Evolutionary conservation across 2,113 vertebrate genomes (phyloP).

Genomic region (Sapayoa aenigma): DNA sequence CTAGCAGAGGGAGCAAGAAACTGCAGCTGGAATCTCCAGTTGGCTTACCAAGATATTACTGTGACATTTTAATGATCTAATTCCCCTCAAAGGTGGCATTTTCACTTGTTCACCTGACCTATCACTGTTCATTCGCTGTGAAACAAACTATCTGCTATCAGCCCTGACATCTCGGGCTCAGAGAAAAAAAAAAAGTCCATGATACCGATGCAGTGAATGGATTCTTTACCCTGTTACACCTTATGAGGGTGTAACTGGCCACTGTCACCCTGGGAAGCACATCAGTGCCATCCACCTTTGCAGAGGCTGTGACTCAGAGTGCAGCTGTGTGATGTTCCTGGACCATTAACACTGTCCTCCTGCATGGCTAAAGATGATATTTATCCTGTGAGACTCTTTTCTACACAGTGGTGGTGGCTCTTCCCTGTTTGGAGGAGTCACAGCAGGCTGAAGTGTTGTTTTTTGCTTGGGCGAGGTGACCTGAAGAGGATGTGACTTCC

Average conservation of each 20-base stretch:
- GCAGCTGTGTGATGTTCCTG: background rate
- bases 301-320: background rate
- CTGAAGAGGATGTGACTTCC: background rate
- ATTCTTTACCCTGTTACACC: background rate
- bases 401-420: accelerated
- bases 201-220: background rate
- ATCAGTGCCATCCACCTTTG: background rate
- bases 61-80: slow-evolving; percentile 53
- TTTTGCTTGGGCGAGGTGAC: background rate
- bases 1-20: background rate
- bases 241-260: background rate
- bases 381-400: background rate
- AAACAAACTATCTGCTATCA: slow-evolving; percentile 23
- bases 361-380: background rate
- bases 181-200: background rate
- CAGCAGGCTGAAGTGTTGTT: background rate
- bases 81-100: slow-evolving; percentile 51
- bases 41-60: background rate
- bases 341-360: background rate
- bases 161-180: background rate
- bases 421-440: background rate
- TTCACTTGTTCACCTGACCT: slow-evolving; percentile 29
- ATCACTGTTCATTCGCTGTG: background rate
- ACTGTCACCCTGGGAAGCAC: accelerated
- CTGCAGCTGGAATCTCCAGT: slow-evolving; percentile 6